Evolutionary conservation across 2,888 invertebrate species (phyloP).

Genomic region (Ganaspis brasiliensis): DNA sequence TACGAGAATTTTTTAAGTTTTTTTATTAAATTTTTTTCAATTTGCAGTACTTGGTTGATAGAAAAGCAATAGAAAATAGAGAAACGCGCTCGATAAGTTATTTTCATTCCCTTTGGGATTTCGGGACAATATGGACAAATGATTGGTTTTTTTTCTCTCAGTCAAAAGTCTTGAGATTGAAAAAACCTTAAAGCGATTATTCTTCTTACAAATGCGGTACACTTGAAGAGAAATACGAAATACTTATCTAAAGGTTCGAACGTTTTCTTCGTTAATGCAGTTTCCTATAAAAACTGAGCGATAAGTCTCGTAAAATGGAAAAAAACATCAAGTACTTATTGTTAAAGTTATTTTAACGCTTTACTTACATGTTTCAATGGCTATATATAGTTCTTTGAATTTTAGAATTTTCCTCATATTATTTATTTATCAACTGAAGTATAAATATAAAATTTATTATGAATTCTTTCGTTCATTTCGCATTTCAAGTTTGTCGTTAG

Average conservation of each 20-base stretch:
- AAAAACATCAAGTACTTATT: neutral
- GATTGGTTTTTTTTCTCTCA: neutral
- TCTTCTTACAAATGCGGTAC: neutral
- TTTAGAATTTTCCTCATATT: neutral
- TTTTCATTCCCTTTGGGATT: neutral
- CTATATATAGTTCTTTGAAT: neutral
- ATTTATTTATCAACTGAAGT: too few relatives aligned
- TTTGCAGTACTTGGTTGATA: neutral
- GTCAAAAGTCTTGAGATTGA: neutral
- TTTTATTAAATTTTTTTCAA: too few relatives aligned
- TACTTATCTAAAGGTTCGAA: neutral
- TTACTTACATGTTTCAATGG: neutral
- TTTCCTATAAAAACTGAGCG: neutral
- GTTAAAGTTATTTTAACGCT: neutral
- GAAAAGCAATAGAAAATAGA: neutral
- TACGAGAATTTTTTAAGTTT: too few relatives aligned
- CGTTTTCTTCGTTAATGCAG: conserved; percentile 15
- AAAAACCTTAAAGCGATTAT: conserved; percentile 3
- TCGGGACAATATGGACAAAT: neutral
- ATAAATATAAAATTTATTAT: too few relatives aligned
- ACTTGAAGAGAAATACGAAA: neutral
- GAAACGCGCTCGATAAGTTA: neutral
- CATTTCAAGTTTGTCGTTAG: too few relatives aligned
- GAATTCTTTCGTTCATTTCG: too few relatives aligned
- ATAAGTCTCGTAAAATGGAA: neutral